phyloP scores from a whole-genome alignment of 2,888 invertebrate genomes.

The Tortricodes alternella region DNA sequence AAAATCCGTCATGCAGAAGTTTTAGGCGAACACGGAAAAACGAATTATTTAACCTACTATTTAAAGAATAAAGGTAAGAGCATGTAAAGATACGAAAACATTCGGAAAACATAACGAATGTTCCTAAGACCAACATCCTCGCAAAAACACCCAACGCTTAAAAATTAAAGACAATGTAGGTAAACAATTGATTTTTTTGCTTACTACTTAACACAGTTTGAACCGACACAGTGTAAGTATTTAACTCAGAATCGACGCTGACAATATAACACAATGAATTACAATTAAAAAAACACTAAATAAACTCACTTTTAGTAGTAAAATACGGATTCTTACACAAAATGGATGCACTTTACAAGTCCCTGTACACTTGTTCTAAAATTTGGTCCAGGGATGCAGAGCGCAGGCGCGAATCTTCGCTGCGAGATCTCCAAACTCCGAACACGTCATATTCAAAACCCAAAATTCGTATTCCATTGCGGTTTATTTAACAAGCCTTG shows the following conservation, averaged over 20 bases:
- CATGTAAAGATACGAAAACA: no score
- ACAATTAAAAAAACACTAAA: constrained; percentile 14
- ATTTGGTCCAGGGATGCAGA: constrained; percentile 68
- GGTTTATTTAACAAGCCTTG: constrained; percentile 4
- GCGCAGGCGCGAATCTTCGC: constrained; percentile 68
- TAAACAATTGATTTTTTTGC: no score
- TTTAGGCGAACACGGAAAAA: no score
- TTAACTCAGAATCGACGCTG: not conserved
- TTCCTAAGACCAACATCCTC: no score
- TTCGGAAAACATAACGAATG: no score
- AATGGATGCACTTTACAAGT: constrained; percentile 67
- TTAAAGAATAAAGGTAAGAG: no score
- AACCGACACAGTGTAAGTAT: not conserved
- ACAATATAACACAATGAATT: not conserved
- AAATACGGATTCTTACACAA: constrained; percentile 53
- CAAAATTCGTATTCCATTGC: constrained; percentile 43
- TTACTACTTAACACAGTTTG: not conserved
- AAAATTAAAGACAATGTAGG: no score
- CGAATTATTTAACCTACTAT: no score
- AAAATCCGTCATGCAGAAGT: no score
- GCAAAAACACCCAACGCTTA: no score
- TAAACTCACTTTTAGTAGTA: constrained; percentile 61
- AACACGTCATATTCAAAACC: not conserved
- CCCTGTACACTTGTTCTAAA: constrained; percentile 65
- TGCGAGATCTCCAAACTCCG: constrained; percentile 46